Conservation (phyloP, 2,888 invertebrate species). For the Ichneumoninae sp. region DNA sequence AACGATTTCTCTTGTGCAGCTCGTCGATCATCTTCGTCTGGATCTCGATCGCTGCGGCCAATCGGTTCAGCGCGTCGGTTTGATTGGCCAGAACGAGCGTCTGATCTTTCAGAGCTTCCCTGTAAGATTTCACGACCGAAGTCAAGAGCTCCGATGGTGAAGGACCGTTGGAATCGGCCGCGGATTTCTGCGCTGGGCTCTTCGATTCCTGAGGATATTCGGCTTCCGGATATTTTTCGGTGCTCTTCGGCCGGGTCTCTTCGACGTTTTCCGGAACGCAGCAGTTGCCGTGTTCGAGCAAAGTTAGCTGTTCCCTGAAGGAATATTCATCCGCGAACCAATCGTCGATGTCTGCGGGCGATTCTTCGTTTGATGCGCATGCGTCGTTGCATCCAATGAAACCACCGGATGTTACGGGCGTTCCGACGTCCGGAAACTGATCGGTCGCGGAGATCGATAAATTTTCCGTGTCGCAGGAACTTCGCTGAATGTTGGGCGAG, state of each 20-base stretch:
- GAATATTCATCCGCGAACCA: slow-evolving; percentile 25
- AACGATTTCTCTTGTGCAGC: slow-evolving; percentile 23
- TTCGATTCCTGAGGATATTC: background rate
- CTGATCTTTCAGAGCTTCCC: slow-evolving; percentile 56
- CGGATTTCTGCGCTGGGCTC: slow-evolving; percentile 4
- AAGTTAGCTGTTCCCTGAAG: background rate
- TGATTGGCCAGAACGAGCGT: slow-evolving; percentile 37
- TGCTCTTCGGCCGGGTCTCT: background rate
- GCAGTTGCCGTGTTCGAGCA: background rate
- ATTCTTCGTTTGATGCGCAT: background rate
- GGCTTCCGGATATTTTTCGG: background rate
- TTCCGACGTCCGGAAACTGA: background rate
- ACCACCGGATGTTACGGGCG: background rate
- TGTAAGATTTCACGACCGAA: slow-evolving; percentile 51
- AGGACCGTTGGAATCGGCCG: slow-evolving; percentile 25
- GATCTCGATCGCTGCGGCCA: slow-evolving; percentile 55
- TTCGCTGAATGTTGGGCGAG: background rate
- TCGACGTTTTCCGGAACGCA: background rate
- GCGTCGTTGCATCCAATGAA: background rate
- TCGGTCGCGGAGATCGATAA: background rate
- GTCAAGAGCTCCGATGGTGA: slow-evolving; percentile 34
- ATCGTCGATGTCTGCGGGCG: slow-evolving; percentile 4
- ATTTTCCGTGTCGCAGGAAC: background rate
- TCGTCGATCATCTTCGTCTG: slow-evolving; percentile 56
- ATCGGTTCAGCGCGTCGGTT: slow-evolving; percentile 56